Conservation (phyloP, 2,113 vertebrate species). For the Ammodytes dubius region DNA sequence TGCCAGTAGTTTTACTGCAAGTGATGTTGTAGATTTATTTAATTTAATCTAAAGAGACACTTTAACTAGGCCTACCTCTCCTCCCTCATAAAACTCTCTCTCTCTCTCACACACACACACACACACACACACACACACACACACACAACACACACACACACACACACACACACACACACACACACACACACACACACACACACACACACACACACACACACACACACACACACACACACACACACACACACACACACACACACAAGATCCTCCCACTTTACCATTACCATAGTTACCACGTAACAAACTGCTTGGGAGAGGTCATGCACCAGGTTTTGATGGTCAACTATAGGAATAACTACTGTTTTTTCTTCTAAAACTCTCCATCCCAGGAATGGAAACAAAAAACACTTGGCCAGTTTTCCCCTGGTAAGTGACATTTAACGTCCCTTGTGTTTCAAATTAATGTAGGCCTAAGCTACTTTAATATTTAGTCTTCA, state of each 20-base stretch:
- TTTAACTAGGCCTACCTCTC: background rate
- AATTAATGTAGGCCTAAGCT: too few relatives aligned
- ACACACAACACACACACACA: too few relatives aligned
- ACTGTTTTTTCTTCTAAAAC: background rate
- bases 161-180: too few relatives aligned
- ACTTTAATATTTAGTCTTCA: too few relatives aligned
- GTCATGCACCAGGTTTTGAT: background rate
- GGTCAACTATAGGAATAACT: background rate
- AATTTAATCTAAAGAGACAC: background rate
- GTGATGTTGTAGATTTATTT: background rate
- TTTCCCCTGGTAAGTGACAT: constrained; percentile 50
- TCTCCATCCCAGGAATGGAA: background rate
- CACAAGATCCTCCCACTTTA: too few relatives aligned
- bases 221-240: too few relatives aligned
- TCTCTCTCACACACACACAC: too few relatives aligned
- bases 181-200: too few relatives aligned
- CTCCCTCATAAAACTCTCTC: background rate
- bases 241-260: too few relatives aligned
- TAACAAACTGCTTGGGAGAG: constrained; percentile 15
- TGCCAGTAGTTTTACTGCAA: too few relatives aligned
- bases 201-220: too few relatives aligned
- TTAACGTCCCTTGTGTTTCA: background rate
- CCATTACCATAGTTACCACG: constrained; percentile 45
- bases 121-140: too few relatives aligned
- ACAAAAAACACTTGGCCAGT: background rate